Evolutionary conservation across 2,888 invertebrate genomes (phyloP), one percentile per base, ranked within the genome.

Genomic region (Acrobeloides nanus): DNA sequence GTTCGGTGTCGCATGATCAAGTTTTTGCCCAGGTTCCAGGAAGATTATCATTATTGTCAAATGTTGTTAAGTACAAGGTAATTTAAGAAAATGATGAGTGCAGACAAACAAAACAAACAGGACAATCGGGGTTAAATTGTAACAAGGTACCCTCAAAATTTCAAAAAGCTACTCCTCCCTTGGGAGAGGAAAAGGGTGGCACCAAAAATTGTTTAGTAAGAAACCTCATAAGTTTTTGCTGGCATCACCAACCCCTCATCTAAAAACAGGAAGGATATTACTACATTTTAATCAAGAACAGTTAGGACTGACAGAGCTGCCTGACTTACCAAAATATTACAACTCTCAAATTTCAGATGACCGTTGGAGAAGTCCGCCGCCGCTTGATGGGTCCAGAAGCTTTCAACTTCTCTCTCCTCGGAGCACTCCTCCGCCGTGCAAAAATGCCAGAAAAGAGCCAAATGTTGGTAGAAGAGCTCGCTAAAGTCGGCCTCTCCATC

Each of bases 361-460:
- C 63, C 10, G 59, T 59, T 27, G 59, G 63, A 18, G 59, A 59
- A 61, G 60, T 59, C 5, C 63, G 59, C 1, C 52, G 59, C 8
- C 62, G 62, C 26, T 31, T 64, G 23, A 40, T 59, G 38, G 62
- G 59, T 18, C 63, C 62, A 4, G 59, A 64, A 31, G 46, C 60
- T 8, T 59, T 59, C 48, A 64, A 64, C 46, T 59, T 59, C 39
- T 53, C 38, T 21, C 35, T 59, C n/a, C 42, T 59, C 10, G 59
- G 59, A 6, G 59, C 59, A 2, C 42, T 59, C 18, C 35, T 59
- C 15, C 50, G 59, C 3, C 43, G 59, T 4, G 59, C 59, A n/a
- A 59, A 59, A 38, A 59, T 59, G 59, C 59, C 59, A n/a, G 59
- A 59, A 34, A 59, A 59, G 39, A 60, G 59, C 20, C 59, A 62